Evolutionary conservation across 2,888 invertebrate genomes (phyloP).

Genomic region (Panzeria rudis): DNA sequence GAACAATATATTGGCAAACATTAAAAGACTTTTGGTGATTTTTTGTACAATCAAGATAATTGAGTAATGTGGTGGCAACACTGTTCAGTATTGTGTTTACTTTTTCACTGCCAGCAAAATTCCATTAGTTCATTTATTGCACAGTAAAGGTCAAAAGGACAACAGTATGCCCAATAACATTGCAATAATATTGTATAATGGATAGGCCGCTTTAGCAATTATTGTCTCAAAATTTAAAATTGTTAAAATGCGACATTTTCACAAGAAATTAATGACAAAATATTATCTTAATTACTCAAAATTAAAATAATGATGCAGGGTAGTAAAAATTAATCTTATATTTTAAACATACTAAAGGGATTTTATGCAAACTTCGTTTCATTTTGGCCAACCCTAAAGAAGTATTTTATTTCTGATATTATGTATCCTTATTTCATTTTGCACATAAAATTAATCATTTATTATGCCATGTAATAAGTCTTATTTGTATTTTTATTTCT

Average conservation of each 20-base stretch:
- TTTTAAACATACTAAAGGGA: conserved; percentile 2
- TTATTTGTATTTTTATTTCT: conserved; percentile 42
- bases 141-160: no score
- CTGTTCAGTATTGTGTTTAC: no score
- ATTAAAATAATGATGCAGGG: conserved; percentile 3
- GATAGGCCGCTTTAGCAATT: not conserved
- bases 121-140: no score
- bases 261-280: conserved; percentile 18
- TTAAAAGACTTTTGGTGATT: no score
- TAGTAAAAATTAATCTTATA: not conserved
- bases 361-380: not conserved
- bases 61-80: no score
- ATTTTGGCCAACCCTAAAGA: conserved; percentile 35
- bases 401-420: conserved; percentile 25
- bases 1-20: no score
- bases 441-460: conserved; percentile 65
- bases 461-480: conserved; percentile 38
- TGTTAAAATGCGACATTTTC: not conserved
- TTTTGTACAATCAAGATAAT: no score
- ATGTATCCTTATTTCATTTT: conserved; percentile 23
- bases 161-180: no score
- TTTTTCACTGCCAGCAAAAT: no score
- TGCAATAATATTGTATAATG: no score
- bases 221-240: not conserved
- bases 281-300: conserved; percentile 27